Evolutionary conservation across 1,140 invertebrate genomes (phyloP).

Genomic region (Bombus consobrinus): DNA sequence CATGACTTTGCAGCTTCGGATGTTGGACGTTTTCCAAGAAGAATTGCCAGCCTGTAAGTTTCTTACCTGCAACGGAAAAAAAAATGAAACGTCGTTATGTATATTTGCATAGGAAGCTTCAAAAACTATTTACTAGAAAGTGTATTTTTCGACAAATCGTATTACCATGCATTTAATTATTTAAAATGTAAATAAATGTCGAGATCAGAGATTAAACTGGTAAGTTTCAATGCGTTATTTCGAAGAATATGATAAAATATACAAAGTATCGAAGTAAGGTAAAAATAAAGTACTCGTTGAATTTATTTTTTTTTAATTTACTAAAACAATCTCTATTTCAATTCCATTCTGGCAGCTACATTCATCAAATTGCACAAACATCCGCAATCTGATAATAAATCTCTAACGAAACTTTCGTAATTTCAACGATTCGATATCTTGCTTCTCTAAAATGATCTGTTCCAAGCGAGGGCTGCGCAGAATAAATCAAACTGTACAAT

Average conservation of each 20-base stretch:
- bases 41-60: neutral
- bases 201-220: neutral
- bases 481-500: neutral
- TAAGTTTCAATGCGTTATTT: neutral
- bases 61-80: slow-evolving; percentile 17
- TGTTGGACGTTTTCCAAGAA: slow-evolving; percentile 23
- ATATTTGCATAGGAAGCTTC: too few species aligned
- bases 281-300: too few species aligned
- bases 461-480: neutral
- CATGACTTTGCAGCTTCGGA: slow-evolving; percentile 9
- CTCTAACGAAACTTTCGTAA: neutral
- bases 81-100: neutral
- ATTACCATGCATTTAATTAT: neutral
- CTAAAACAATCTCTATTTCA: neutral
- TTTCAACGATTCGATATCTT: neutral
- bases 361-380: neutral
- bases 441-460: neutral
- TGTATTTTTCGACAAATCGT: neutral
- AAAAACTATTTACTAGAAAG: neutral
- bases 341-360: neutral
- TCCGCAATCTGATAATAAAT: neutral
- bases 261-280: neutral
- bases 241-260: neutral
- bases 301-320: neutral
- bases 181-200: neutral